Evolutionary conservation across 2,888 invertebrate genomes (phyloP).

Genomic region (Leptarthrus brevirostris): DNA sequence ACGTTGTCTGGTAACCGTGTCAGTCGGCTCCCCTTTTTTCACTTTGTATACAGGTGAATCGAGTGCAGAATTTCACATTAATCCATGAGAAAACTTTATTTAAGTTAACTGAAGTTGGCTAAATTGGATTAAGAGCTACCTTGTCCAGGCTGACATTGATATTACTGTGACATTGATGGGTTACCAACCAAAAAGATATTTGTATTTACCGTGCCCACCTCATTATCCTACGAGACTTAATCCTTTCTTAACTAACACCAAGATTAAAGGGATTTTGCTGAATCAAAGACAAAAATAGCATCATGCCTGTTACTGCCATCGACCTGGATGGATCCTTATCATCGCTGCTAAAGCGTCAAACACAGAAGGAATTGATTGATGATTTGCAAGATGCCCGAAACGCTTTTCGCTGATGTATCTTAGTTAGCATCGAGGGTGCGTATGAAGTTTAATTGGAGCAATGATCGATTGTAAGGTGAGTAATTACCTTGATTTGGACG

Average conservation of each 20-base stretch:
- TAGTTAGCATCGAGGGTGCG: slow-evolving; percentile 10
- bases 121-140: slow-evolving; percentile 40
- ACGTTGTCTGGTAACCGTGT: slow-evolving; percentile 25
- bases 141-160: neutral
- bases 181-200: slow-evolving; percentile 23
- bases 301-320: neutral
- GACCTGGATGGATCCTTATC: slow-evolving; percentile 32
- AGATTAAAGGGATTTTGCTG: no score
- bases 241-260: no score
- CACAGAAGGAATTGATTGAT: slow-evolving; percentile 32
- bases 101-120: neutral
- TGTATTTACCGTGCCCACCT: neutral
- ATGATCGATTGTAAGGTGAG: slow-evolving; percentile 44
- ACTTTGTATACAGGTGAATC: slow-evolving; percentile 17
- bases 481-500: slow-evolving; percentile 32
- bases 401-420: neutral
- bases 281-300: neutral
- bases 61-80: neutral
- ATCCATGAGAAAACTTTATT: neutral
- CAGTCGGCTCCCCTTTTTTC: slow-evolving; percentile 22
- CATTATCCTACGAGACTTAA: slow-evolving; percentile 4
- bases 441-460: slow-evolving; percentile 42
- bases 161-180: slow-evolving; percentile 23
- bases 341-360: neutral
- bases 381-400: neutral